Base-by-base conservation (phyloP, 2,113 vertebrate genomes). In the Echinops telfairi region DNA sequence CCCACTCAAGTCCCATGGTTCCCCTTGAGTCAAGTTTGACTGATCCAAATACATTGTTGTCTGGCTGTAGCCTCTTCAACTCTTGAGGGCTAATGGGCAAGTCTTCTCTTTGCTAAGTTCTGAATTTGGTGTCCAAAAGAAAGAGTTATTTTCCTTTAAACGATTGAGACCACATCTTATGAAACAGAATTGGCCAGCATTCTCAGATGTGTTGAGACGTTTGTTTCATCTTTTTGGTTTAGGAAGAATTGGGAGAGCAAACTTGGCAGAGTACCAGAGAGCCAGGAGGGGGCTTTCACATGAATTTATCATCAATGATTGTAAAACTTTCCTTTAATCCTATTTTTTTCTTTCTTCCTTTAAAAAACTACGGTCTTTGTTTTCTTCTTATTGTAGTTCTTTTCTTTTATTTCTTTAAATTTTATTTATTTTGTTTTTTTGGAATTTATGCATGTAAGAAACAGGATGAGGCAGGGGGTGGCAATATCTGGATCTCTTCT, bases 291-390 rank as follows among this genome's bases (percentile, higher is more conserved):
- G 57, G 15, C 19, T 83, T 85, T 36, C 20, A 80, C 11, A 11
- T 60, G 16, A 92, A 0, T 83, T 96, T 93, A 80, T 76, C 75
- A 86, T 71, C 27, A 93, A 83, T n/a, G 38, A 89, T 22, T 43
- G 23, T n/a, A 62, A 85, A 82, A 92, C 22, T 17, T 57, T 19
- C 53, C 71, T 17, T 29, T 29, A 10, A 66, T 66, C 22, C 60
- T 66, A 8, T 66, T 40, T 5, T 68, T 31, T 31, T 31, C 31
- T 68, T 68, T 29, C 4, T 68, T 14, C 3, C 25, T 68, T 11
- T 31, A 6, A 68, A 8, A 12, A 68, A 68, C 11, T 2, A 25
- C 47, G 5, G 43, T 68, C 66, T 68, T 66, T 66, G 22, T 66
- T 66, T 27, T 25, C 66, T 31, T 68, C 31, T 7, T 40, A 40